phyloP scores from a whole-genome alignment of 2,797 vertebrate species.

The Rhinogobio ventralis region DNA sequence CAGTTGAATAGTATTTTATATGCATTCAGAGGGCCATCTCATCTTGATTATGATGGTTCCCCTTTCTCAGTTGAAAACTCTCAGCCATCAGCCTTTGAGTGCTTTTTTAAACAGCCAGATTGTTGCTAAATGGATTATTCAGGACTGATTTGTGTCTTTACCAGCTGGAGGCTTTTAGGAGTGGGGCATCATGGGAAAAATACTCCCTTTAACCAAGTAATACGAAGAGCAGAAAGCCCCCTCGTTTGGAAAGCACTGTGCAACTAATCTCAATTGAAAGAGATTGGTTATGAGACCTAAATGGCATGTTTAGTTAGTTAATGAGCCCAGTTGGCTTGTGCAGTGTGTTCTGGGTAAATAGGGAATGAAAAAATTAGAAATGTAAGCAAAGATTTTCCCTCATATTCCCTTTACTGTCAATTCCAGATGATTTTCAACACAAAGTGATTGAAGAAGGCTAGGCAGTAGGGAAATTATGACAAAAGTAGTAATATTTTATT shows the following conservation, averaged over 20 bases:
- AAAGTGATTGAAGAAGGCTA: neutral
- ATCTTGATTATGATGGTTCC: constrained; percentile 62
- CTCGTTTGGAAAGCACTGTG: neutral
- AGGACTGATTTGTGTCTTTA: constrained; percentile 59
- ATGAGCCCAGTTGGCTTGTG: constrained; percentile 32
- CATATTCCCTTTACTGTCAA: constrained; percentile 20
- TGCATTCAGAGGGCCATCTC: constrained; percentile 63
- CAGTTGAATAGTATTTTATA: constrained; percentile 63
- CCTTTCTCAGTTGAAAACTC: constrained; percentile 56
- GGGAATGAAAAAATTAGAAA: constrained; percentile 19
- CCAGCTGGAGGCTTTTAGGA: constrained; percentile 46
- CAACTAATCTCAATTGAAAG: constrained; percentile 14
- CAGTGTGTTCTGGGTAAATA: constrained; percentile 24
- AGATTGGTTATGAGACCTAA: constrained; percentile 24
- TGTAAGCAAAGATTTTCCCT: neutral
- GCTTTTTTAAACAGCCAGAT: constrained; percentile 55
- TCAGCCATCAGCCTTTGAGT: constrained; percentile 57
- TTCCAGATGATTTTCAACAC: neutral
- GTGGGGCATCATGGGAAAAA: constrained; percentile 36
- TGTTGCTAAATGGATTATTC: constrained; percentile 58
- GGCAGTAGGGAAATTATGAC: neutral
- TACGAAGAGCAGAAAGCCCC: neutral
- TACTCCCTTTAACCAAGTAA: constrained; percentile 40
- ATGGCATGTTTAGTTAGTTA: constrained; percentile 23
- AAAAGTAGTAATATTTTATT: neutral